Evolutionary conservation across 2,888 invertebrate genomes (phyloP), one percentile per base, ranked within the genome.

Genomic region (Chironomus riparius): DNA sequence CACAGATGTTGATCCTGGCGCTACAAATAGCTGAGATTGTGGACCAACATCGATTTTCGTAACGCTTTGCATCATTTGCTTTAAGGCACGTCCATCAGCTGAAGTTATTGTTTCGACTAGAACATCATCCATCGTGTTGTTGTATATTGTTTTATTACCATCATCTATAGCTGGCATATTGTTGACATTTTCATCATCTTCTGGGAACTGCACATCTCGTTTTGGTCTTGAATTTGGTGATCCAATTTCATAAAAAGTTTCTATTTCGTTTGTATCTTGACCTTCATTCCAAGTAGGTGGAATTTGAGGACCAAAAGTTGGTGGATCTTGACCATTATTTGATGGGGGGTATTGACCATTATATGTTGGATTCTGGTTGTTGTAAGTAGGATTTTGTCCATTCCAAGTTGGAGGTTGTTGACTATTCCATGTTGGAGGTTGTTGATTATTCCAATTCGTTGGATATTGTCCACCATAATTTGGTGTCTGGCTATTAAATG

Each of bases 1-100:
- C 77, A 81, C 79, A n/a, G 80, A 78, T 47, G 78, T 78, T 76
- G 79, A 79, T 22, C 84, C 85, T 0, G 85, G 82, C 2, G 81
- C 81, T 3, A 83, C 80, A 7, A 85, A 79, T 3, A 87, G 78
- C 79, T 86, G 83, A 0, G 87, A 86, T 68, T 85, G 85, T 4
- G 82, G 78, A 61, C 83, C 85, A 65, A 87, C 81, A 77, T 87
- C 86, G 15, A 87, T 83, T 78, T 82, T 83, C 2, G 84, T 84
- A 21, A 81, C 79, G n/a, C 68, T 71, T 47, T 78, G 77, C 13
- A 76, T 15, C 15, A 24, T 62, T 56, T 72, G 74, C 24, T 15
- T 47, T n/a, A 68, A 47, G 13, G 68, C 68, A 22, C 50, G 18
- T 48, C 68, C 74, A n/a, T 74, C 56, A 15, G 18, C 4, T 15